Conservation (phyloP, 2,888 invertebrate genomes). For the Amblyteles armatorius region DNA sequence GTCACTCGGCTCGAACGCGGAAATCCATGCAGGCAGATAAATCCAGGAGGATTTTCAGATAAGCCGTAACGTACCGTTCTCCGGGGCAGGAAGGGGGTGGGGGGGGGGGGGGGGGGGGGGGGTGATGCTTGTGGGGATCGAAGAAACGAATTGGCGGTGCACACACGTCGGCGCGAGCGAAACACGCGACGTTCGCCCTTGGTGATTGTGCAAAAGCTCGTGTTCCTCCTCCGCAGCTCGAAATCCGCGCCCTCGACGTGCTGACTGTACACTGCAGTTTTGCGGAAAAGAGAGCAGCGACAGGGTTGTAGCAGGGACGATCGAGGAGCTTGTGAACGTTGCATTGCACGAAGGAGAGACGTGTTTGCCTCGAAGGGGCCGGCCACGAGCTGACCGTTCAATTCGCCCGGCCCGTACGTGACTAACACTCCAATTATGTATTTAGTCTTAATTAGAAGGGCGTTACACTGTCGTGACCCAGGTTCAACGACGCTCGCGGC, state of each 20-base stretch:
- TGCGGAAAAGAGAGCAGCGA: constrained; percentile 51
- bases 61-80: constrained; percentile 10
- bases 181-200: constrained; percentile 23
- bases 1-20: constrained; percentile 7
- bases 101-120: too few species aligned
- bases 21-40: constrained; percentile 29
- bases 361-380: constrained; percentile 75
- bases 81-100: not conserved
- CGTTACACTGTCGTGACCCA: constrained; percentile 74
- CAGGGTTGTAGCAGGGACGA: too few species aligned
- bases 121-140: not conserved
- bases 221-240: constrained; percentile 33
- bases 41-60: constrained; percentile 28
- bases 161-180: constrained; percentile 5
- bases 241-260: constrained; percentile 49
- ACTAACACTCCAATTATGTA: constrained; percentile 82
- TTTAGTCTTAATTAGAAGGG: constrained; percentile 82
- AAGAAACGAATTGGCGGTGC: constrained; percentile 6
- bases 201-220: constrained; percentile 36
- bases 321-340: constrained; percentile 20
- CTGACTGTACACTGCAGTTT: constrained; percentile 59
- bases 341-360: constrained; percentile 73
- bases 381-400: constrained; percentile 78
- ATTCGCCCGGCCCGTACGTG: constrained; percentile 79
- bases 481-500: constrained; percentile 39